Percentiles rank a stretch among this genome's conserved stretches.
These are phyloP conservation scores for Euthynnus affinis DNA, from an alignment of 2,797 vertebrate genomes.

Conservation along the genomic window DNA sequence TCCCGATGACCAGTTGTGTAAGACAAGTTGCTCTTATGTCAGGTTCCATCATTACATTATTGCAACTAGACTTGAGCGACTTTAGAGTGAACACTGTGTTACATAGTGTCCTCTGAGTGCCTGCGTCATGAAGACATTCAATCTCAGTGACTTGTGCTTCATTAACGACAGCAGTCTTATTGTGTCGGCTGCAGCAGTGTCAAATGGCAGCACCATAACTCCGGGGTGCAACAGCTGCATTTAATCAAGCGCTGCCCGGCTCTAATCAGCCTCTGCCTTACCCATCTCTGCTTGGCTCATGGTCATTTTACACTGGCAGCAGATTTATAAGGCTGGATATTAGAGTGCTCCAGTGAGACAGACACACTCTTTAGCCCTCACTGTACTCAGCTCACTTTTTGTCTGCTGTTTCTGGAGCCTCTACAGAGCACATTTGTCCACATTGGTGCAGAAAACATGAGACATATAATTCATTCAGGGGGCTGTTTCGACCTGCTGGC, in stretches of 20 bases:
- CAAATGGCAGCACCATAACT: constrained; percentile 58
- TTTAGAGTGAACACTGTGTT: constrained; percentile 7
- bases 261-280: constrained; percentile 69
- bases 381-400: not conserved
- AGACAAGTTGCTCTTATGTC: not conserved
- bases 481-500: constrained; percentile 7
- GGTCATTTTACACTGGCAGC: constrained; percentile 59
- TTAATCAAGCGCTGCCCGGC: constrained; percentile 71
- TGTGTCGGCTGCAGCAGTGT: constrained; percentile 55
- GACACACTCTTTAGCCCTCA: constrained; percentile 25
- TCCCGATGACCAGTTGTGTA: not conserved
- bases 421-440: constrained; percentile 7
- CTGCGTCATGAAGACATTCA: constrained; percentile 36
- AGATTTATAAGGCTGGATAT: constrained; percentile 63
- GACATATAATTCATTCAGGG: constrained; percentile 21
- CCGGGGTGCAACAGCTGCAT: constrained; percentile 70
- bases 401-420: constrained; percentile 5
- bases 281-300: constrained; percentile 66
- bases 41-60: not conserved
- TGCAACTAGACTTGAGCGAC: not conserved
- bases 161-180: constrained; percentile 56
- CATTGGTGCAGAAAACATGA: constrained; percentile 19
- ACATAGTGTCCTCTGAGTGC: constrained; percentile 17
- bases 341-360: constrained; percentile 37
- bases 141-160: constrained; percentile 43